Conservation (phyloP, 2,797 vertebrate species). For the Parauchenoglanis punctatus region DNA sequence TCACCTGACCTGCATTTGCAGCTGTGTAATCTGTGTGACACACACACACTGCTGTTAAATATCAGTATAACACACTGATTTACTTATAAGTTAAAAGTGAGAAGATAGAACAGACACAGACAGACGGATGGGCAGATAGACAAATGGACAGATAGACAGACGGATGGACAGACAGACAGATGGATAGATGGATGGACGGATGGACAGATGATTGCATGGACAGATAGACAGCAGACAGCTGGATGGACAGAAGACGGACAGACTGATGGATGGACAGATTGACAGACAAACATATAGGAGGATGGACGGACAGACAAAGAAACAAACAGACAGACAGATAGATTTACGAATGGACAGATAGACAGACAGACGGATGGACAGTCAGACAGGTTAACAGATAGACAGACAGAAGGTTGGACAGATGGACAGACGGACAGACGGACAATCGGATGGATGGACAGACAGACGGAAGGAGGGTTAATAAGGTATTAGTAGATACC, state of each 20-base stretch:
- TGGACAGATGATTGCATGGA: not conserved
- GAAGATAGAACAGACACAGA: not conserved
- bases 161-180: not conserved
- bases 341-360: slow-evolving; percentile 38
- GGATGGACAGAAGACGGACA: not conserved
- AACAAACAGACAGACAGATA: not conserved
- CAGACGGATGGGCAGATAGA: slow-evolving; percentile 32
- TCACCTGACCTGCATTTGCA: slow-evolving; percentile 60
- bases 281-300: not conserved
- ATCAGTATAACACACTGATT: not conserved
- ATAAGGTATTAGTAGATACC: slow-evolving; percentile 54
- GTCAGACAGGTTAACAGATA: slow-evolving; percentile 36
- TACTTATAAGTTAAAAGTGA: not conserved
- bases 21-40: slow-evolving; percentile 70
- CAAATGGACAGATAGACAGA: slow-evolving; percentile 2
- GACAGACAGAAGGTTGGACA: not conserved
- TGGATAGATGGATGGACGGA: not conserved
- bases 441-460: not conserved
- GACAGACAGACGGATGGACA: not conserved
- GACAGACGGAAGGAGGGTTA: not conserved
- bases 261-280: not conserved
- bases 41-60: not conserved
- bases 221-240: not conserved
- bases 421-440: not conserved
- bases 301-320: not conserved